Base-by-base conservation (phyloP, 2,888 invertebrate genomes). In the Petrophora chlorosata region DNA sequence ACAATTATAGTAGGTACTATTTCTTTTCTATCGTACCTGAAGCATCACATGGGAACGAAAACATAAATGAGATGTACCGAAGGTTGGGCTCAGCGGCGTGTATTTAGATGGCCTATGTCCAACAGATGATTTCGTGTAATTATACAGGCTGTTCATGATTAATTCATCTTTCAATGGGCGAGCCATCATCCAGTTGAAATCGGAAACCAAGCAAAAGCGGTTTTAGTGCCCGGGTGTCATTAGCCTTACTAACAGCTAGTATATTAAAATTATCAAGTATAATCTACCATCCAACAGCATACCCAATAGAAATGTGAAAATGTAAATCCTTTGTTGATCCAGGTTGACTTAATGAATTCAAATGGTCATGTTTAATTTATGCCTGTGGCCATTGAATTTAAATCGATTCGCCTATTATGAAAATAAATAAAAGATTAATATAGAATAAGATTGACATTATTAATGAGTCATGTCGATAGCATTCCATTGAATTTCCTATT, bases 401-500 rank as follows among this genome's bases (percentile, higher is more conserved):
- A 70, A 64, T 68, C 19, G 44, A 39, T 53, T 15, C 36, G 25
- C 40, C 40, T 43, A 51, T 61, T 60, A 64, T 55, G 57, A 59
- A 63, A 61, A 66, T 69, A 60, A 62, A 61, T 59, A 54, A 45
- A 42, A 55, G 44, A 64, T 65, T 63, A 60, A 53, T 56, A 56
- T 58, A 57, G 44, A 59, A 34, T 41, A 55, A 33, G 36, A 51
- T 48, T 53, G 45, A 43, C 48, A 30, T 49, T 54, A 41, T 40
- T 28, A 59, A 59, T 61, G 59, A 67, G 47, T 66, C 65, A 69
- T 56, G 49, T 23, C 12, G 36, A 7, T 23, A 39, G 34, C 48
- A 51, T 52, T 35, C 41, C 28, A 56, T 56, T 54, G 32, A 54
- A 52, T 57, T 54, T 56, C 50, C 50, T 53, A 48, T 35, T 32